Evolutionary conservation across 2,797 vertebrate genomes (phyloP).

Genomic region (Chrosomus eos): DNA sequence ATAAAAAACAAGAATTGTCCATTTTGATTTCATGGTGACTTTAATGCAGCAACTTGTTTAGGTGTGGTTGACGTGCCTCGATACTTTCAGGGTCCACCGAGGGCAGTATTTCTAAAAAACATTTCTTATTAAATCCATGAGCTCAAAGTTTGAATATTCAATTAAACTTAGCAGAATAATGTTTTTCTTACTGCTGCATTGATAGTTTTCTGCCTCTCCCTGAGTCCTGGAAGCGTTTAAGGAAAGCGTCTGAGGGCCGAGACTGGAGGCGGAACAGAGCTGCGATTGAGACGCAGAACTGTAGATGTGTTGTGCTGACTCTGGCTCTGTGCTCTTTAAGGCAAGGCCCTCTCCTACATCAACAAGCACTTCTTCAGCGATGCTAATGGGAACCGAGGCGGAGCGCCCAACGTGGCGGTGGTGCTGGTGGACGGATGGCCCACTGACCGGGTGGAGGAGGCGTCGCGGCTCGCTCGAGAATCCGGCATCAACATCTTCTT

Average conservation of each 20-base stretch:
- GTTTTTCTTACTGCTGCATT: not conserved
- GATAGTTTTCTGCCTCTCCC: not conserved
- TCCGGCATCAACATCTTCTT: constrained; percentile 99
- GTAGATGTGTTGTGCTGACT: constrained; percentile 36
- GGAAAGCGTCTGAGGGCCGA: constrained; percentile 1
- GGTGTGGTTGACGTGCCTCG: not conserved
- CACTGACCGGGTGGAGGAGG: constrained; percentile 92
- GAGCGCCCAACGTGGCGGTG: constrained; percentile 90
- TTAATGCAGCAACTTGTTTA: not conserved
- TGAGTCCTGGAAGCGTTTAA: constrained; percentile 3
- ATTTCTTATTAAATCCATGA: not conserved
- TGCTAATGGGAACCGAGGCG: constrained; percentile 89
- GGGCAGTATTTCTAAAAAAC: not conserved
- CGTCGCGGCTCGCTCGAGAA: constrained; percentile 90
- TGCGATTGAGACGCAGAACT: constrained; percentile 15
- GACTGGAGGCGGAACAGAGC: constrained; percentile 7
- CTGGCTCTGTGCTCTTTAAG: constrained; percentile 70
- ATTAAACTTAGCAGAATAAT: not conserved
- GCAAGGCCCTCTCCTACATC: constrained; percentile 92
- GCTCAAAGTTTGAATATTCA: not conserved
- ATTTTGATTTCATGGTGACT: not conserved
- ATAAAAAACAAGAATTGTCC: not conserved
- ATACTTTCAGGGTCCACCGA: not conserved
- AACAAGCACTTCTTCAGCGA: constrained; percentile 94
- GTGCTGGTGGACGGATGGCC: constrained; percentile 97